phyloP scores from a whole-genome alignment of 2,797 vertebrate species.

The Pitangus sulphuratus region DNA sequence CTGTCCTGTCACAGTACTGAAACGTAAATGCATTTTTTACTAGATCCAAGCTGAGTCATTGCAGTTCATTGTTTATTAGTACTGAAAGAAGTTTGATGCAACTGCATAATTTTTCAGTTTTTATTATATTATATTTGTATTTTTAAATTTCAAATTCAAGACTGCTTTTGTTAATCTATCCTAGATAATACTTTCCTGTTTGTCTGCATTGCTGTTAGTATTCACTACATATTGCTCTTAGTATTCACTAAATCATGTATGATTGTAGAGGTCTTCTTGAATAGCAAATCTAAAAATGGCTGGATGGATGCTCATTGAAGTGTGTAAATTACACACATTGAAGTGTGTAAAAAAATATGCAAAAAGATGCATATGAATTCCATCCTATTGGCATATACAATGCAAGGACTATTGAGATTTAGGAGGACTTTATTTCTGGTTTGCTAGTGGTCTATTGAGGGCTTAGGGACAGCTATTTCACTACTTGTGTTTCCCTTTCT shows the following conservation, averaged over 20 bases:
- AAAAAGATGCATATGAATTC: background rate
- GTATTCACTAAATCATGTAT: background rate
- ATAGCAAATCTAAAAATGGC: background rate
- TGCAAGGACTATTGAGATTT: background rate
- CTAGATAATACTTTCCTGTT: background rate
- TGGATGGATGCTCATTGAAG: background rate
- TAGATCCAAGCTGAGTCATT: background rate
- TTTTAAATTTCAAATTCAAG: background rate
- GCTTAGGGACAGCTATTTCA: background rate
- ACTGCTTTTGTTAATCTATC: background rate
- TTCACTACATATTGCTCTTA: background rate
- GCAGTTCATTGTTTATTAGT: background rate
- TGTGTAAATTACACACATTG: no score
- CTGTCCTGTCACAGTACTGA: background rate
- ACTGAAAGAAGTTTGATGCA: background rate
- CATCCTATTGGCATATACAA: background rate
- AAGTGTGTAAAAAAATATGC: no score
- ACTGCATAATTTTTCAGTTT: background rate
- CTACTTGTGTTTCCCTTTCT: background rate
- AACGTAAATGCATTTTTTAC: conserved; percentile 47
- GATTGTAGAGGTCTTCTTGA: background rate
- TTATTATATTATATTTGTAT: background rate
- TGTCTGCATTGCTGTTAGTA: background rate
- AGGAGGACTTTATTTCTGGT: background rate
- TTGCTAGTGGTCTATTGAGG: background rate